Evolutionary conservation across 2,797 vertebrate genomes (phyloP).

Genomic region (Trachurus trachurus): DNA sequence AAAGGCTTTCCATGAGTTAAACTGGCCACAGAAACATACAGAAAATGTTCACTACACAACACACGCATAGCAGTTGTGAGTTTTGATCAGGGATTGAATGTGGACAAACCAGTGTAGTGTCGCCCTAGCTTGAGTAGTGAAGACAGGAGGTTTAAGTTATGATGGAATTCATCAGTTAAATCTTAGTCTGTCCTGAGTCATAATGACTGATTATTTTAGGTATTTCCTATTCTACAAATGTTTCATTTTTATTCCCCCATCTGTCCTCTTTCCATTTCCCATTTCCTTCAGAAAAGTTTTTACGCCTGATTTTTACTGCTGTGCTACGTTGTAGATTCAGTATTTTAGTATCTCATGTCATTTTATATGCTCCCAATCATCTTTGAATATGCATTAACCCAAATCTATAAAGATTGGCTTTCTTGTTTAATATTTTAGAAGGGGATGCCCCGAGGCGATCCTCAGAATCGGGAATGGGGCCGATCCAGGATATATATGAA

Average conservation of each 20-base stretch:
- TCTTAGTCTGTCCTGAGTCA: background rate
- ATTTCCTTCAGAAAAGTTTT: background rate
- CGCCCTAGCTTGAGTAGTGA: no score
- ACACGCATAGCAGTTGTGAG: no score
- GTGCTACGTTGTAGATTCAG: no score
- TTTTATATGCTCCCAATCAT: background rate
- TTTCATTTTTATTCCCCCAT: background rate
- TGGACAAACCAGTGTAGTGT: no score
- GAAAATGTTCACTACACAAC: no score
- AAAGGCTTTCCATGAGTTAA: no score
- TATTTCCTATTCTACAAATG: background rate
- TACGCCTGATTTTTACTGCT: background rate
- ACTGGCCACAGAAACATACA: no score
- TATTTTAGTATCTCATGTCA: background rate
- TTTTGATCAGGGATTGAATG: no score
- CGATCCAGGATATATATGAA: background rate
- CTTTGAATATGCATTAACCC: background rate
- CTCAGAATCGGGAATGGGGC: background rate
- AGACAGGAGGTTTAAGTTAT: background rate
- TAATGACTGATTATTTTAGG: background rate
- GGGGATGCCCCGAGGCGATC: background rate
- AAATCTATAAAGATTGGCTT: background rate
- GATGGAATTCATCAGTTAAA: background rate
- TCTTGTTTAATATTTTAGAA: background rate
- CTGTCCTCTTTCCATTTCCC: background rate